phyloP scores from a whole-genome alignment of 64 coral and sea anemone genomes.

The Porites lutea region DNA sequence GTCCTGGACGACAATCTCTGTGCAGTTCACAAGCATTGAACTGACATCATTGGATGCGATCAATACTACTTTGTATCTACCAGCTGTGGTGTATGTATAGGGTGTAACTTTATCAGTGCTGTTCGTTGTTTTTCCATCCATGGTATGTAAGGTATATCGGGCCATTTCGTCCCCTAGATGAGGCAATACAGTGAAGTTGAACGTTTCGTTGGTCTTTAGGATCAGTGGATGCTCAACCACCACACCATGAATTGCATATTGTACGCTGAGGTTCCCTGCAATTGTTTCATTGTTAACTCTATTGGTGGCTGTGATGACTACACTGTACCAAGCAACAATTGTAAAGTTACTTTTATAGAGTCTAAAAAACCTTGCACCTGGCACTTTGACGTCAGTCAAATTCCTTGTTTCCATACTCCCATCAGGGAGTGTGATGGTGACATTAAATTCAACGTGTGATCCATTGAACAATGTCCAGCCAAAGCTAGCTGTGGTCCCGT shows the following conservation, averaged over 20 bases:
- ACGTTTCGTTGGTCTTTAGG: conserved; percentile 29
- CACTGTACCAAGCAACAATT: conserved; percentile 5
- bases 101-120: not conserved
- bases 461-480: conserved; percentile 45
- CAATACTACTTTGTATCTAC: conserved; percentile 25
- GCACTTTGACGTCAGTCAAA: conserved; percentile 45
- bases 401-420: not conserved
- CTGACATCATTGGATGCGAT: conserved; percentile 56
- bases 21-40: conserved; percentile 4
- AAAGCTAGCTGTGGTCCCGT: conserved; percentile 11
- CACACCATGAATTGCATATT: conserved; percentile 3
- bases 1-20: conserved; percentile 20
- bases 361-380: conserved; percentile 44
- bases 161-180: conserved; percentile 9
- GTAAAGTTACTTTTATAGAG: conserved; percentile 28
- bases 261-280: conserved; percentile 21
- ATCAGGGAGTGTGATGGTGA: conserved; percentile 11
- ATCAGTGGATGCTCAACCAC: not conserved
- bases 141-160: conserved; percentile 20
- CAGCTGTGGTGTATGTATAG: not conserved
- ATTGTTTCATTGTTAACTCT: not conserved
- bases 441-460: conserved; percentile 48
- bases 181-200: conserved; percentile 18
- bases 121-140: conserved; percentile 6
- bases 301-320: conserved; percentile 57